These are phyloP conservation scores for Euglossa dilemma DNA, from an alignment of 1,140 invertebrate genomes.

Conservation along the genomic window DNA sequence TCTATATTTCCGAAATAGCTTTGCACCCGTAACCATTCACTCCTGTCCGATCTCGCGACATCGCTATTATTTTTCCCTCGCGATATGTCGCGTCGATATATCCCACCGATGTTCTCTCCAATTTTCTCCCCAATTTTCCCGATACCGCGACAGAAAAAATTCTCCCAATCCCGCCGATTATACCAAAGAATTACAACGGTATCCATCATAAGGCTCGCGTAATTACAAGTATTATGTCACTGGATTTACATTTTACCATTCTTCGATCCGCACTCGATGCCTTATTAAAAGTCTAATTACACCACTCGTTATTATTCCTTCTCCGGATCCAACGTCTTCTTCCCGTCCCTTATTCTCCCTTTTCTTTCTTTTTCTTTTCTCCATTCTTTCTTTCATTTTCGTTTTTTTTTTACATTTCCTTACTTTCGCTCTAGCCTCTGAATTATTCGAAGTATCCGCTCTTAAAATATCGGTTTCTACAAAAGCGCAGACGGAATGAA, in stretches of 20 bases:
- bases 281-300: background rate
- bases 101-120: too few species aligned
- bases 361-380: background rate
- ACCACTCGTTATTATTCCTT: background rate
- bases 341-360: background rate
- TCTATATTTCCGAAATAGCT: conserved; percentile 5
- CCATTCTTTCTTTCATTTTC: background rate
- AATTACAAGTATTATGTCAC: background rate
- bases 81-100: too few species aligned
- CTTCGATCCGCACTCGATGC: too few species aligned
- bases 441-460: conserved; percentile 38
- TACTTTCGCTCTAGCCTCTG: background rate
- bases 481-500: conserved; percentile 45
- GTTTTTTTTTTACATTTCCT: too few species aligned
- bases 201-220: background rate
- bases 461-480: conserved; percentile 48
- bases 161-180: too few species aligned
- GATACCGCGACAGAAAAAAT: too few species aligned
- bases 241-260: too few species aligned
- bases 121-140: too few species aligned
- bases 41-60: background rate
- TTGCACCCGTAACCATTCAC: background rate
- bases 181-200: background rate
- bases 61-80: too few species aligned
- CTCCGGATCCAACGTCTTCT: background rate